Conservation (phyloP, 2,797 vertebrate genomes). For the Bovichtus diacanthus region DNA sequence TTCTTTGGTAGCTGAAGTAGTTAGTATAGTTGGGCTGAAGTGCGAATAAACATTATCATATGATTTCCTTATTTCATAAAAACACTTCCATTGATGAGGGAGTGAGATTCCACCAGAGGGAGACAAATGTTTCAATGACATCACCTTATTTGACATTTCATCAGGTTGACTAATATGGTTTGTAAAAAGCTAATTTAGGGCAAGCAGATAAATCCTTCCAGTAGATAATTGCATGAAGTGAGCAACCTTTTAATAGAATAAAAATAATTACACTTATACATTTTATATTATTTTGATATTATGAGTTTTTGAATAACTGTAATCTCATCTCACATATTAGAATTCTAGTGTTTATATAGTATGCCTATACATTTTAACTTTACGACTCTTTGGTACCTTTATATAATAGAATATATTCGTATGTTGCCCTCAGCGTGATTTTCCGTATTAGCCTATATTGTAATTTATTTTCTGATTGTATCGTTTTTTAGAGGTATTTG, state of each 20-base stretch:
- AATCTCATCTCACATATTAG: neutral
- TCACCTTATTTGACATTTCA: neutral
- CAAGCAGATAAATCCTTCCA: neutral
- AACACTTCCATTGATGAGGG: neutral
- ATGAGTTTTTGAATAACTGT: neutral
- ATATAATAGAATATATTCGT: neutral
- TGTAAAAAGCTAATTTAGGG: neutral
- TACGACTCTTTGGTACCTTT: neutral
- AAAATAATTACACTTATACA: neutral
- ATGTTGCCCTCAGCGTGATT: neutral
- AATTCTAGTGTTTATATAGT: neutral
- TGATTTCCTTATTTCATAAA: neutral
- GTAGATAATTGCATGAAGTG: neutral
- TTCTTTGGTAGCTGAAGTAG: neutral
- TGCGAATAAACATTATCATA: neutral
- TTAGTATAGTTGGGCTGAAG: neutral
- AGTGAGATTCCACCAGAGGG: slow-evolving; percentile 29
- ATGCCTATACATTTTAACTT: neutral
- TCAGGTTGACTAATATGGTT: neutral
- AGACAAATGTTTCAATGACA: neutral
- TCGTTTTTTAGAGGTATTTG: neutral
- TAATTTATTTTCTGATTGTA: neutral
- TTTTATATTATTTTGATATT: neutral
- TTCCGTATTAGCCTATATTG: neutral
- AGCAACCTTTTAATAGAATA: neutral